phyloP scores from a whole-genome alignment of 92 coral and sea anemone species.

The Epizoanthus stellaris region DNA sequence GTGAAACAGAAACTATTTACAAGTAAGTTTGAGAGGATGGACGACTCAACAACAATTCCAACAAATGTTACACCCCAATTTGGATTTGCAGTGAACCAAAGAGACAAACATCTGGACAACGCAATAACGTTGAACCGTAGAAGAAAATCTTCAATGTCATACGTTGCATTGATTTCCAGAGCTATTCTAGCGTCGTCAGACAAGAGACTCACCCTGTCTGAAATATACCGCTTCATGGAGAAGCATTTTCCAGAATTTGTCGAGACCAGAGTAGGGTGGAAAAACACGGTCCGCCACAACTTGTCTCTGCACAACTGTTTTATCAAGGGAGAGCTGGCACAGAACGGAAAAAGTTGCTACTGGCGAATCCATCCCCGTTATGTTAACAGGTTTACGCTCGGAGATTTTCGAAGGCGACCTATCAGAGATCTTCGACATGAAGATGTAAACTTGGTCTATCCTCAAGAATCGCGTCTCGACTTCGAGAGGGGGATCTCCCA shows the following conservation, averaged over 20 bases:
- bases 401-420: constrained; percentile 73
- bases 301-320: constrained; percentile 90
- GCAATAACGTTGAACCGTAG: constrained; percentile 15
- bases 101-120: background rate
- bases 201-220: constrained; percentile 69
- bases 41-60: background rate
- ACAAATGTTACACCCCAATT: background rate
- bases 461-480: background rate
- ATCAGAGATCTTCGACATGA: constrained; percentile 35
- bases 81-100: constrained; percentile 3
- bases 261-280: constrained; percentile 83
- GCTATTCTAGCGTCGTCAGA: constrained; percentile 76
- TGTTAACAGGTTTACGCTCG: constrained; percentile 68
- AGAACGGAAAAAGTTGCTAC: constrained; percentile 77
- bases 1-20: background rate
- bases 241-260: constrained; percentile 69
- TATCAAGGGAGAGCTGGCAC: constrained; percentile 76
- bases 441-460: background rate
- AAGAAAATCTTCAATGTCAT: constrained; percentile 71
- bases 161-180: constrained; percentile 75
- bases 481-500: constrained; percentile 9
- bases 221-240: constrained; percentile 80
- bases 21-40: background rate
- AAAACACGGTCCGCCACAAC: constrained; percentile 96
- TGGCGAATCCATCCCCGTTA: constrained; percentile 85